Conservation (phyloP, 1,140 invertebrate genomes). For the Papilio polytes region DNA sequence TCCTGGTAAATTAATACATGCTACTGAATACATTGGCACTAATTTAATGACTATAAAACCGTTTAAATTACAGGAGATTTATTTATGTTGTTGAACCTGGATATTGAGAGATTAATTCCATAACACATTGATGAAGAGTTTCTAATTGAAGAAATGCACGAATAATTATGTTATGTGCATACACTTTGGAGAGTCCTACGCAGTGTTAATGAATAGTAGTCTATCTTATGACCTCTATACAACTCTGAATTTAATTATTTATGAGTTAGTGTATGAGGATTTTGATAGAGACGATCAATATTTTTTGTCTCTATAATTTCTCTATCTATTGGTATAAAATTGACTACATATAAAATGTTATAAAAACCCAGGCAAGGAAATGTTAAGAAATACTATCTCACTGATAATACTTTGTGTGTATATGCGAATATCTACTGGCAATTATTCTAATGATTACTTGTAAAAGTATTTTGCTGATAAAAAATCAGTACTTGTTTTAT, state of each 20-base stretch:
- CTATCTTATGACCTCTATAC: neutral
- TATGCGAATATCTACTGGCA: constrained; percentile 3
- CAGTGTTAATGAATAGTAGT: neutral
- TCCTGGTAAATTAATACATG: too few relatives aligned
- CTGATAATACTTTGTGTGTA: constrained; percentile 21
- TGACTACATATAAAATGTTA: neutral
- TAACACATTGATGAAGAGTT: too few relatives aligned
- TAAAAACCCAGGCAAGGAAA: neutral
- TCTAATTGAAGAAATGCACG: too few relatives aligned
- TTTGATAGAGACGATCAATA: too few relatives aligned
- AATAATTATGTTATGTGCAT: neutral
- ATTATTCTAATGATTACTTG: constrained; percentile 13
- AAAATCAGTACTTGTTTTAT: constrained; percentile 1
- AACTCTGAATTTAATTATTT: neutral
- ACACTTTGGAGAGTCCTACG: neutral
- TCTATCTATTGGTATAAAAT: neutral
- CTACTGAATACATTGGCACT: too few relatives aligned
- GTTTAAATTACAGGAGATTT: too few relatives aligned
- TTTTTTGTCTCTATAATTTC: too few relatives aligned
- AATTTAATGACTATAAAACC: too few relatives aligned
- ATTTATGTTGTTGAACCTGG: too few relatives aligned
- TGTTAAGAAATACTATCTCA: constrained; percentile 17
- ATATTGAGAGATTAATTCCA: too few relatives aligned
- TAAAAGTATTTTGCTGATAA: constrained; percentile 21
- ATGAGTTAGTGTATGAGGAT: neutral